phyloP scores from a whole-genome alignment of 2,888 invertebrate genomes.

The Heliconius hortense region DNA sequence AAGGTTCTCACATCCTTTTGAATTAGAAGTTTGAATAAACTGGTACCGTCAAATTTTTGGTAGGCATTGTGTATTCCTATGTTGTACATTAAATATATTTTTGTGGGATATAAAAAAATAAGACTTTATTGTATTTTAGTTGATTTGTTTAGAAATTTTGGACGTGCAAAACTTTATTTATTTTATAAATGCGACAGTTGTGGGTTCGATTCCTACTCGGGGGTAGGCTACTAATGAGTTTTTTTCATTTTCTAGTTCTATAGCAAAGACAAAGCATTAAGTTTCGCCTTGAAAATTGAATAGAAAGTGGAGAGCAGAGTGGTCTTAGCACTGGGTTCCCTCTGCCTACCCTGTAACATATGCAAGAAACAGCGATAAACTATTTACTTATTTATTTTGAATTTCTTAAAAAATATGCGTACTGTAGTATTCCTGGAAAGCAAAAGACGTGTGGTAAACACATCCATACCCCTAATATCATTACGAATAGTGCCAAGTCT shows the following conservation, averaged over 20 bases:
- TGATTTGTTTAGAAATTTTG: background rate
- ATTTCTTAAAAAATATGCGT: too few relatives aligned
- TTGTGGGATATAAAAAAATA: background rate
- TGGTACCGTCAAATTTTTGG: conserved; percentile 3
- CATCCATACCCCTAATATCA: conserved; percentile 30
- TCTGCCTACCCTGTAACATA: too few relatives aligned
- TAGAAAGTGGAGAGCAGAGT: background rate
- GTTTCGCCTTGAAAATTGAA: background rate
- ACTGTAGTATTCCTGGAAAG: background rate
- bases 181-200: background rate
- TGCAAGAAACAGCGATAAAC: too few relatives aligned
- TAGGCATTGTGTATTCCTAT: background rate
- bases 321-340: background rate
- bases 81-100: background rate
- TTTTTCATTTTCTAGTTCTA: too few relatives aligned
- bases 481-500: conserved; percentile 36
- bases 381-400: too few relatives aligned
- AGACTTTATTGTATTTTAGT: background rate
- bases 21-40: conserved; percentile 4
- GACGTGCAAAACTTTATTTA: too few relatives aligned
- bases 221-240: too few relatives aligned
- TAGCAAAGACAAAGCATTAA: too few relatives aligned
- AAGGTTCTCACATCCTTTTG: conserved; percentile 14
- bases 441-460: conserved; percentile 2
- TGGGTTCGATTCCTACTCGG: background rate